These are phyloP conservation scores for Pempheris klunzingeri DNA, from an alignment of 2,797 vertebrate species.

Conservation along the genomic window DNA sequence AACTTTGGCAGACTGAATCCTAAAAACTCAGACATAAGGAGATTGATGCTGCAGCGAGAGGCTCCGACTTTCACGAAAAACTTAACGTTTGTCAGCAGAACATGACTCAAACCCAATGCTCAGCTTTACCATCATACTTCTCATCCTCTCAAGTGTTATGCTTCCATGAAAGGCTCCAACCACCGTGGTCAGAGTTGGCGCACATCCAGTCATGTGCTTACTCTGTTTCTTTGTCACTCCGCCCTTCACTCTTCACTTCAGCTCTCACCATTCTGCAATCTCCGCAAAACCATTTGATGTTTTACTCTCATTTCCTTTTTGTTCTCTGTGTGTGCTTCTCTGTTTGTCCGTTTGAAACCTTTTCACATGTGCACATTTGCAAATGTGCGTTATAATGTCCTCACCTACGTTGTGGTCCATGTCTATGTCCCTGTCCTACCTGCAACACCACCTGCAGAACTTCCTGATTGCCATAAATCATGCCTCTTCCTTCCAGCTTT, in stretches of 20 bases:
- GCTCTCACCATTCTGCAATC: constrained; percentile 31
- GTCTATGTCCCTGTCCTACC: constrained; percentile 47
- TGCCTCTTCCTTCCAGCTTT: constrained; percentile 58
- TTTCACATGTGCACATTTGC: not conserved
- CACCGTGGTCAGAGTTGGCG: constrained; percentile 28
- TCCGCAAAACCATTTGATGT: constrained; percentile 18
- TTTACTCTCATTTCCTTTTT: constrained; percentile 32
- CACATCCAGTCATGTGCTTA: constrained; percentile 50
- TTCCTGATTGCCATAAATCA: constrained; percentile 80
- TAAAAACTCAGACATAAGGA: constrained; percentile 1
- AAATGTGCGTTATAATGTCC: too few relatives aligned
- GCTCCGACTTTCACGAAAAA: constrained; percentile 23
- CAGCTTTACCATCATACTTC: constrained; percentile 33
- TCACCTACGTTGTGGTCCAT: not conserved
- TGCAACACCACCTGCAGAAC: constrained; percentile 69
- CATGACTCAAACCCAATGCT: constrained; percentile 26
- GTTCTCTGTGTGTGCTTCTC: not conserved
- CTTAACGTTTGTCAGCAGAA: constrained; percentile 26
- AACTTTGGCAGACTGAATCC: constrained; percentile 11
- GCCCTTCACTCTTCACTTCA: constrained; percentile 24
- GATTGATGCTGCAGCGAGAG: not conserved
- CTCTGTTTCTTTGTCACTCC: constrained; percentile 39
- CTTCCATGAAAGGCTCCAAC: constrained; percentile 26
- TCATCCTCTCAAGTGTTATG: constrained; percentile 40
- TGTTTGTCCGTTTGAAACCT: constrained; percentile 1